Evolutionary conservation across 2,888 invertebrate species (phyloP).

Genomic region (Empis livida): DNA sequence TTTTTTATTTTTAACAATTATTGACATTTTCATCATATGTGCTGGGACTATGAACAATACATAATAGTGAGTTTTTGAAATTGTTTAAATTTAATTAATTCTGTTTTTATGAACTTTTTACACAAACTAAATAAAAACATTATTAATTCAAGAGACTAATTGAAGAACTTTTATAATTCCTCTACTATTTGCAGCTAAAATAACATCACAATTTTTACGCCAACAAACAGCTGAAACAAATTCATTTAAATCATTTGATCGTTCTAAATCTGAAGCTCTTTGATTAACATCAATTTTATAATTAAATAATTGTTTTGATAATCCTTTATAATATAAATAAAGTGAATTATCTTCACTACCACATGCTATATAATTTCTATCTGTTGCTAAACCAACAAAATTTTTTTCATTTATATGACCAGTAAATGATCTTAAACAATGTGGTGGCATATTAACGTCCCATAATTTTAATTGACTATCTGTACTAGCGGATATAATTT

Average conservation of each 20-base stretch:
- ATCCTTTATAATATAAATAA: constrained; percentile 81
- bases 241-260: constrained; percentile 61
- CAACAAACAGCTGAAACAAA: constrained; percentile 95
- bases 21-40: too few species aligned
- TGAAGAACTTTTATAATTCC: constrained; percentile 83
- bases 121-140: too few species aligned
- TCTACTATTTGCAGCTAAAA: constrained; percentile 88
- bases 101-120: too few species aligned
- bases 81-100: too few species aligned
- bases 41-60: too few species aligned
- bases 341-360: constrained; percentile 91
- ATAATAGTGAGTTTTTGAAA: too few species aligned
- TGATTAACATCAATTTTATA: constrained; percentile 65
- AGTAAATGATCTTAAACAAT: constrained; percentile 71
- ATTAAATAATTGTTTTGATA: constrained; percentile 73
- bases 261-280: constrained; percentile 10
- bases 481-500: constrained; percentile 85
- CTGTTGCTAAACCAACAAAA: constrained; percentile 86
- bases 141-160: constrained; percentile 41
- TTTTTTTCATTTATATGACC: constrained; percentile 94
- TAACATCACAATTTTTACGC: constrained; percentile 71
- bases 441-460: constrained; percentile 62
- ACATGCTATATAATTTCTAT: constrained; percentile 85
- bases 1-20: too few species aligned
- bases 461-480: constrained; percentile 85